A percentile compares a stretch with the other conserved stretches of the same genome.
phyloP scores from a whole-genome alignment of 2,797 vertebrate genomes.

The Leuciscus waleckii region DNA sequence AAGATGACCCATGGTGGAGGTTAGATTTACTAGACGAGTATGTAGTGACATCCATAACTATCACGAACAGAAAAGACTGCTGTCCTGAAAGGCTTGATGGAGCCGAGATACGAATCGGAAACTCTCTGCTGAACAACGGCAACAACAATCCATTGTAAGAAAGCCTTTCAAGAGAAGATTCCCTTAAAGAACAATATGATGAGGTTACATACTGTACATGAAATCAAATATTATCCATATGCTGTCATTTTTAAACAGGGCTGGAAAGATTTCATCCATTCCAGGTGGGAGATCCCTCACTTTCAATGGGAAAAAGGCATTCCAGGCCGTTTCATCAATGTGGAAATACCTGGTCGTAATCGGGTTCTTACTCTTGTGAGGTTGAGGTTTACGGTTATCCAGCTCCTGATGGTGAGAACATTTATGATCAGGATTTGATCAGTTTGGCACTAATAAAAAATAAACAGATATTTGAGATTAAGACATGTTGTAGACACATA shows the following conservation, averaged over 20 bases:
- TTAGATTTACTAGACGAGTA: constrained; percentile 49
- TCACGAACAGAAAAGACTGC: constrained; percentile 20
- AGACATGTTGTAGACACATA: not conserved
- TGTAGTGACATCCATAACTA: constrained; percentile 40
- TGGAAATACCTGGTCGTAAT: not conserved
- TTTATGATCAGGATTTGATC: not conserved
- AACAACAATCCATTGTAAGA: constrained; percentile 52
- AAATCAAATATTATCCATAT: not conserved
- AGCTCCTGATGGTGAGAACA: constrained; percentile 34
- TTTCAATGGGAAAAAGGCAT: constrained; percentile 51
- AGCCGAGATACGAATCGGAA: constrained; percentile 62
- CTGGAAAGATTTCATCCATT: constrained; percentile 43
- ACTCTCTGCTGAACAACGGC: constrained; percentile 45
- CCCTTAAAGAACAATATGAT: not conserved
- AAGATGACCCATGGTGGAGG: constrained; percentile 52
- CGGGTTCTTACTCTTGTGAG: constrained; percentile 53
- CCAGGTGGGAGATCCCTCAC: constrained; percentile 18
- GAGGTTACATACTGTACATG: not conserved
- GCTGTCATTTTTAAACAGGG: constrained; percentile 34
- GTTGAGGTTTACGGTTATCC: constrained; percentile 56
- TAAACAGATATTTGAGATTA: not conserved
- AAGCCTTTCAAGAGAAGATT: not conserved
- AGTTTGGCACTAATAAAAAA: not conserved
- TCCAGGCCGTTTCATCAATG: constrained; percentile 51
- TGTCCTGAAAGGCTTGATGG: constrained; percentile 49